Evolutionary conservation across 2,888 invertebrate species (phyloP).

Genomic region (Pandemis corylana): DNA sequence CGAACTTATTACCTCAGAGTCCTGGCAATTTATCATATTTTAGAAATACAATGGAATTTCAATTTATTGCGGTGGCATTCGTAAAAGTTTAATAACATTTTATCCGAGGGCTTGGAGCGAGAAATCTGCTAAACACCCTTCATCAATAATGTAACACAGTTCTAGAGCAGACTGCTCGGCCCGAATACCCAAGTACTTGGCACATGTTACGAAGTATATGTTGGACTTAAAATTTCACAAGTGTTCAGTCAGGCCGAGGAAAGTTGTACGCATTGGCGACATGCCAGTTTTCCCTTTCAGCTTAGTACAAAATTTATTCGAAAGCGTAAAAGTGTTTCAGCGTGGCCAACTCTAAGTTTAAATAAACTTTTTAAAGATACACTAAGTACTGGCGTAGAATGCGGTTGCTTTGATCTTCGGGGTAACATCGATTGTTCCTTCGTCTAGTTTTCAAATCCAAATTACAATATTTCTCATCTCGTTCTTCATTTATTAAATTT

Average conservation of each 20-base stretch:
- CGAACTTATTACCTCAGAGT: slow-evolving; percentile 52
- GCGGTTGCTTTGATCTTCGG: too few relatives aligned
- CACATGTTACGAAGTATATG: slow-evolving; percentile 47
- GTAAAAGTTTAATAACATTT: slow-evolving; percentile 42
- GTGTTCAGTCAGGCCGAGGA: slow-evolving; percentile 17
- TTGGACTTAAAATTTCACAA: slow-evolving; percentile 39
- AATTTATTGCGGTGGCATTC: slow-evolving; percentile 39
- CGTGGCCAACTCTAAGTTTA: neutral
- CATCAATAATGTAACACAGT: slow-evolving; percentile 46
- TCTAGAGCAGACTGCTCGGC: slow-evolving; percentile 38
- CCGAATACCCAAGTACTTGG: slow-evolving; percentile 53
- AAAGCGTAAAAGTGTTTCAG: slow-evolving; percentile 19
- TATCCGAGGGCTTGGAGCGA: slow-evolving; percentile 37
- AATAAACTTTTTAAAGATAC: slow-evolving; percentile 12
- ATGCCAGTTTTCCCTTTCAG: slow-evolving; percentile 38
- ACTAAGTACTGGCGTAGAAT: neutral
- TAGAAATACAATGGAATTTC: slow-evolving; percentile 54
- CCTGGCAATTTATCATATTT: slow-evolving; percentile 55
- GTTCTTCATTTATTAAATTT: too few relatives aligned
- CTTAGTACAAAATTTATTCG: slow-evolving; percentile 22
- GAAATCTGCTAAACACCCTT: slow-evolving; percentile 43
- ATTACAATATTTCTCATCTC: too few relatives aligned
- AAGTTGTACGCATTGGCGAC: slow-evolving; percentile 18
- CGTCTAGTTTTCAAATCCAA: too few relatives aligned
- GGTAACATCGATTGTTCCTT: too few relatives aligned